A percentile compares a stretch with the other conserved stretches of the same genome.
These are phyloP conservation scores for Hippocampus barbouri DNA, from an alignment of 2,113 vertebrate species.

Conservation along the genomic window DNA sequence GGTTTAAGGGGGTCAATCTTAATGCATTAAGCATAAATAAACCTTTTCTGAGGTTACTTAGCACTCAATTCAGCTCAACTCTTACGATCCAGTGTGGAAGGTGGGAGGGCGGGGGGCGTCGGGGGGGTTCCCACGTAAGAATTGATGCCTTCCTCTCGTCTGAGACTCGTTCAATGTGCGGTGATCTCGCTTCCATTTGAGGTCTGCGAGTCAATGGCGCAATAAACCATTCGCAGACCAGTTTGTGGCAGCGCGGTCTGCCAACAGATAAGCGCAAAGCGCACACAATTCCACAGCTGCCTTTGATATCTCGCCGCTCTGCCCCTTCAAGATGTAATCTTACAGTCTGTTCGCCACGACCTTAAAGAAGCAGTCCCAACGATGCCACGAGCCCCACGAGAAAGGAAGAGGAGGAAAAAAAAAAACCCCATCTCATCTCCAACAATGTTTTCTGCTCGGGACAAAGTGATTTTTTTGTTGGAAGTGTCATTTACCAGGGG, in stretches of 20 bases:
- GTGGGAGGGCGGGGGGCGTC: too few species aligned
- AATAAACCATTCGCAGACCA: constrained; percentile 37
- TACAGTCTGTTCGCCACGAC: constrained; percentile 16
- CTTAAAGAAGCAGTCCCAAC: background rate
- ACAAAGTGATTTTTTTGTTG: constrained; percentile 48
- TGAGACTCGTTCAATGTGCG: constrained; percentile 30
- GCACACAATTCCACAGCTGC: constrained; percentile 16
- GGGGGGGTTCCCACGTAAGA: too few species aligned
- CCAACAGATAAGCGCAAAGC: constrained; percentile 34
- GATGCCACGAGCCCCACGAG: background rate
- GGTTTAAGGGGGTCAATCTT: background rate
- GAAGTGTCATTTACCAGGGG: constrained; percentile 36
- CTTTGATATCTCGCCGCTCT: background rate
- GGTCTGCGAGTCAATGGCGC: constrained; percentile 34
- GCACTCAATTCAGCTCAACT: too few species aligned
- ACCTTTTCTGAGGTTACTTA: too few species aligned
- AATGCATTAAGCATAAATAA: too few species aligned
- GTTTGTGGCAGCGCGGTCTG: background rate
- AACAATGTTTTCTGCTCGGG: constrained; percentile 29
- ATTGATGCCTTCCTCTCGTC: too few species aligned
- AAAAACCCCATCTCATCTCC: constrained; percentile 26
- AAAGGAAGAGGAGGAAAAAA: constrained; percentile 15
- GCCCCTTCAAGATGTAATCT: constrained; percentile 11
- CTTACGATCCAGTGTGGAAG: too few species aligned
- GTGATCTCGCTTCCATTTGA: constrained; percentile 45